A percentile compares a stretch with the other conserved stretches of the same genome.
Evolutionary conservation across 2,888 invertebrate species (phyloP).

Genomic region (Mythimna vitellina): DNA sequence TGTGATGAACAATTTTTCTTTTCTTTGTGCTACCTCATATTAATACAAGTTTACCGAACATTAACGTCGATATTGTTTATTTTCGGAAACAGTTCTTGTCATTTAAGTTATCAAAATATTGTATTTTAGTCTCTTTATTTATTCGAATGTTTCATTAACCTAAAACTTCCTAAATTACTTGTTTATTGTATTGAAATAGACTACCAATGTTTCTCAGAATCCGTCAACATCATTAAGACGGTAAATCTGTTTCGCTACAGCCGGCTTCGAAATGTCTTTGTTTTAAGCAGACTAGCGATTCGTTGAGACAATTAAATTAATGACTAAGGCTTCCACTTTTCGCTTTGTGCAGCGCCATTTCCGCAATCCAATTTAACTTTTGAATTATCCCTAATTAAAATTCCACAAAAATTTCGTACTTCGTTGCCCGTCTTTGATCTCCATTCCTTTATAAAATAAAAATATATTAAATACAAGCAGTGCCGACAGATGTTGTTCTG

Average conservation of each 20-base stretch:
- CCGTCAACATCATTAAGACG: neutral
- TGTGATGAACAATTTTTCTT: too few relatives aligned
- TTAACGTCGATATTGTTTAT: too few relatives aligned
- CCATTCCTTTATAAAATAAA: neutral
- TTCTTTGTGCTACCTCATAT: too few relatives aligned
- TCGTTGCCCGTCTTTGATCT: neutral
- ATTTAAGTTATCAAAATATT: neutral
- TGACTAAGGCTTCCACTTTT: neutral
- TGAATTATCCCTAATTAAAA: neutral
- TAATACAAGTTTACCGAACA: too few relatives aligned
- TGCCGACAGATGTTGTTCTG: too few relatives aligned
- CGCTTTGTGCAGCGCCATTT: neutral
- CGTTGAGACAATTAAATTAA: neutral
- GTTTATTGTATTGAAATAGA: conserved; percentile 1
- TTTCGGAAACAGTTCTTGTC: too few relatives aligned
- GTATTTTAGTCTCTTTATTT: neutral
- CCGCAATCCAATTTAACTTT: neutral
- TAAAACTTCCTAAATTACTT: conserved; percentile 4
- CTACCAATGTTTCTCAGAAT: neutral
- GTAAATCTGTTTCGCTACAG: neutral
- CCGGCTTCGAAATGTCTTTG: neutral
- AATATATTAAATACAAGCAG: too few relatives aligned
- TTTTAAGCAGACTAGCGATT: neutral
- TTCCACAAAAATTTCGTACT: neutral
- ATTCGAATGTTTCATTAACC: neutral